Evolutionary conservation across 2,888 invertebrate genomes (phyloP), one percentile per base, ranked within the genome.

Genomic region (Nomada hirtipes): DNA sequence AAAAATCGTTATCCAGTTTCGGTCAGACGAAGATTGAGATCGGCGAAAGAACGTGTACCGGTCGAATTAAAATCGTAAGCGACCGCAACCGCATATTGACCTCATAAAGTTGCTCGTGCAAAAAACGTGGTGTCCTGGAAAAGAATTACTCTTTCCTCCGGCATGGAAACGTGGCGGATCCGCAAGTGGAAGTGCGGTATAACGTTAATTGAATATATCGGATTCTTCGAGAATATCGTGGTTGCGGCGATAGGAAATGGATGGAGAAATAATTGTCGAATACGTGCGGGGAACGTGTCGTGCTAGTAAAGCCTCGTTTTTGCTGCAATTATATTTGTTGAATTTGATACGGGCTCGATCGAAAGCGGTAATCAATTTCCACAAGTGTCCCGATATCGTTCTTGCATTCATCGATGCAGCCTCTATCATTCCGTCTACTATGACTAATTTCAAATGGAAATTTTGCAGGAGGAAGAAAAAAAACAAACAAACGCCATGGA

Each of bases 351-450:
- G 78, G 75, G 69, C 75, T 82, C 86, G 86, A 86, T 86, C 86
- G 86, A 74, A 82, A 82, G 77, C 86, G 86, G 83, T 86, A 86
- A 86, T 86, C 86, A 86, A 86, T 86, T 86, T 86, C 76, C 86
- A 55, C 78, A 82, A 84, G 86, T 86, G 91, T 89, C 89, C 90
- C 88, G 88, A 85, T 86, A 83, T 85, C 86, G 88, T 86, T 73
- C 84, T 81, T 83, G 77, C 65, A 53, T 57, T 29, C 44, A 29
- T 26, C 57, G 69, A 55, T 71, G 15, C 11, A 47, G 52, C 74
- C 50, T 64, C 70, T 52, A 50, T 57, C 65, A 50, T 61, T 44
- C 57, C 68, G 26, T 76, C 47, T 55, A 55, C 61, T 67, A 52
- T 77, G 50, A 57, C 61, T 78, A 72, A 78, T 68, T 71, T 77